Conservation (phyloP, 2,888 invertebrate genomes). For the Meandrusa payeni region DNA sequence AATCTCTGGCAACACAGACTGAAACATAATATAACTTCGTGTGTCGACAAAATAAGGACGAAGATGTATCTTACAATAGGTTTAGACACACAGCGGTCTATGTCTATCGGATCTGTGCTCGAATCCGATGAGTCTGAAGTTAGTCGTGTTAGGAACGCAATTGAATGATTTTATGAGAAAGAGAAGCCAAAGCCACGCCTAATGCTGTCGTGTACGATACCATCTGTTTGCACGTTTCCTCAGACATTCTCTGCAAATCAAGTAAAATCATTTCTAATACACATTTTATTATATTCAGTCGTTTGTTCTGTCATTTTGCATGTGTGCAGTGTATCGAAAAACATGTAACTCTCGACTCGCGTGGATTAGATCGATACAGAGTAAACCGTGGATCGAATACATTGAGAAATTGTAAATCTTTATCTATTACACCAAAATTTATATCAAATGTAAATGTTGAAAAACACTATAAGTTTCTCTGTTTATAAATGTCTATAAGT, state of each 20-base stretch:
- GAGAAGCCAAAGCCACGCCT: constrained; percentile 80
- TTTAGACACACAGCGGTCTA: constrained; percentile 47
- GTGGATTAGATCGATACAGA: neutral
- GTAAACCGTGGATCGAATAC: neutral
- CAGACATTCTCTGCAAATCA: constrained; percentile 91
- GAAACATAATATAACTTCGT: constrained; percentile 65
- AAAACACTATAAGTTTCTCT: neutral
- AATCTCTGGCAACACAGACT: constrained; percentile 67
- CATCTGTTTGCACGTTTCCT: constrained; percentile 91
- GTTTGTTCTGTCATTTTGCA: constrained; percentile 25
- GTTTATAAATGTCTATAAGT: neutral
- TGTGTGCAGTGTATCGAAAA: constrained; percentile 23
- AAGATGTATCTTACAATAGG: constrained; percentile 39
- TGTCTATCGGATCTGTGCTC: constrained; percentile 54
- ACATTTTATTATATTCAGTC: constrained; percentile 40
- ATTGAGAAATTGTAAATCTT: no score
- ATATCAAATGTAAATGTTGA: neutral
- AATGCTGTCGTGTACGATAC: constrained; percentile 79
- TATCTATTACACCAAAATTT: no score
- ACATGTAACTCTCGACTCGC: neutral
- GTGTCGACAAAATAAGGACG: constrained; percentile 45
- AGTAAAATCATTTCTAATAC: constrained; percentile 73
- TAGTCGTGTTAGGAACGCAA: constrained; percentile 76
- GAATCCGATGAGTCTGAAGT: constrained; percentile 57
- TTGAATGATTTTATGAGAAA: constrained; percentile 72